Evolutionary conservation across 1,140 invertebrate genomes (phyloP).

Genomic region (Spodoptera frugiperda): DNA sequence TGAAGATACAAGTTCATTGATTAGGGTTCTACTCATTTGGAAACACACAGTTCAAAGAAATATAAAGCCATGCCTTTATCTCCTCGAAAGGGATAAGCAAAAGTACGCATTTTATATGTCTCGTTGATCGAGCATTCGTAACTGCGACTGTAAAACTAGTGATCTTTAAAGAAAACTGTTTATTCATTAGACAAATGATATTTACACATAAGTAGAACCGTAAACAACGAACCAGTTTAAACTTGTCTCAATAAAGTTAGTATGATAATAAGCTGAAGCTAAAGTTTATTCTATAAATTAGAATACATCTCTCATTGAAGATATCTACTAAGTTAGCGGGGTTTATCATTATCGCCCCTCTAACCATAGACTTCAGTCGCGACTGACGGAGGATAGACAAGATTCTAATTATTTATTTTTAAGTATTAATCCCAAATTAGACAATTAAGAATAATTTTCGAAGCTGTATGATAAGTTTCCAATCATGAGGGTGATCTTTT

Average conservation of each 20-base stretch:
- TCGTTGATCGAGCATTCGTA: too few relatives aligned
- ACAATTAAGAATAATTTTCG: slow-evolving; percentile 22
- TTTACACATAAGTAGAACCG: too few relatives aligned
- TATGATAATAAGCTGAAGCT: background rate
- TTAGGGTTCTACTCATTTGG: background rate
- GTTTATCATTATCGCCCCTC: slow-evolving; percentile 24
- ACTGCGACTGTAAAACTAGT: too few relatives aligned
- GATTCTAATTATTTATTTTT: slow-evolving; percentile 44
- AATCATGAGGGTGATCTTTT: slow-evolving; percentile 19
- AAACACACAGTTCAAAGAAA: too few relatives aligned
- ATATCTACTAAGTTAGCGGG: slow-evolving; percentile 28
- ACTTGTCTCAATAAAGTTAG: too few relatives aligned
- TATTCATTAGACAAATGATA: too few relatives aligned
- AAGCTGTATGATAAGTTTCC: slow-evolving; percentile 34
- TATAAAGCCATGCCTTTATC: too few relatives aligned
- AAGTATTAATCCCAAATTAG: slow-evolving; percentile 44
- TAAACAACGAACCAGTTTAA: too few relatives aligned
- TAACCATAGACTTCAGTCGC: slow-evolving; percentile 19
- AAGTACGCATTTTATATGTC: too few relatives aligned
- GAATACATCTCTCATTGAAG: slow-evolving; percentile 23
- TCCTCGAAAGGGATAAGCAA: too few relatives aligned
- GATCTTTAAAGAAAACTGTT: too few relatives aligned
- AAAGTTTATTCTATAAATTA: slow-evolving; percentile 37
- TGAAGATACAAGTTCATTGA: slow-evolving; percentile 1
- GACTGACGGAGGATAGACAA: slow-evolving; percentile 40